Base-by-base conservation (phyloP, 2,797 vertebrate genomes). In the Streptopelia turtur region DNA sequence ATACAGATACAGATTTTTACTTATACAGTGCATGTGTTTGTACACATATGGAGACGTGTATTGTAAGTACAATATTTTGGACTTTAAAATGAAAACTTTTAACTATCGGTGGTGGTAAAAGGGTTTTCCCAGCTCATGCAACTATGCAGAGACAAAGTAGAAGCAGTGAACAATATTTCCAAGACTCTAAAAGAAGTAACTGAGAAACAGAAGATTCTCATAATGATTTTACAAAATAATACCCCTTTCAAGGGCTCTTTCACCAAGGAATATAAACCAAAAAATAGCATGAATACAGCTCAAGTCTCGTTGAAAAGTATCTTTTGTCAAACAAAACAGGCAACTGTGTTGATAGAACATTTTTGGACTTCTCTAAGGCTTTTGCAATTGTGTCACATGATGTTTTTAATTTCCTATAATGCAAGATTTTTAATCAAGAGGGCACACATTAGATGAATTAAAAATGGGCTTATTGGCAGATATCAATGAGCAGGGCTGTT, bases 341-440 rank as follows among this genome's bases (percentile, higher is more conserved):
- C 52, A 90, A 41, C 56, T 70, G 5, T 77, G 39, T 74, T 69
- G 39, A 84, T 87, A 60, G 5, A 85, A 37, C 33, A 91, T 74
- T 65, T 83, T 85, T 45, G 14, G 15, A 71, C 61, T 89, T 95
- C 68, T 93, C 56, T 70, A 74, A 87, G 64, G 89, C 39, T 93
- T 92, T 87, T 77, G 35, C 60, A 87, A 9, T 71, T 87, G 35
- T 61, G 64, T 71, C 90, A 94, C 56, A 21, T 77, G 83, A 10
- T 21, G 64, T 64, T 96, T 96, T 95, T 95, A 94, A 97, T 97
- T 95, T 95, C 75, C 83, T 91, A 25, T 83, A 96, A 87, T 33
- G 56, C 18, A 74, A 77, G 45, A 74, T 80, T 95, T 96, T 97
- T 96, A 96, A 97, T 97, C 94, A 95, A 95, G 78, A 87, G 35